Evolutionary conservation across 1,140 invertebrate genomes (phyloP).

Genomic region (Nephotettix cincticeps): DNA sequence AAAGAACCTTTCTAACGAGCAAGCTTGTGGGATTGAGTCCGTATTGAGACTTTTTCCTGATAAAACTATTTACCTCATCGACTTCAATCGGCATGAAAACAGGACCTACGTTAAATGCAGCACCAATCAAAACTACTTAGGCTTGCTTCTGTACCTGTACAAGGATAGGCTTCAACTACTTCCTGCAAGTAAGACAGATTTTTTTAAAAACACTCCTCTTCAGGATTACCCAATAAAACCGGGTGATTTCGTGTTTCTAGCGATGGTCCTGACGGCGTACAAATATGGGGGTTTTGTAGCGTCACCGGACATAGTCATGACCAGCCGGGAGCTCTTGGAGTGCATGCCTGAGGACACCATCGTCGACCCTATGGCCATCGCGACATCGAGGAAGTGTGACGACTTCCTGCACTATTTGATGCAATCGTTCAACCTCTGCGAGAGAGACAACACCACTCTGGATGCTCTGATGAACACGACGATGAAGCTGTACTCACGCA

Average conservation of each 20-base stretch:
- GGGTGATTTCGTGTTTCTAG: not conserved
- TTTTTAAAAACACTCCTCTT: not conserved
- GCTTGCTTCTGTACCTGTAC: not conserved
- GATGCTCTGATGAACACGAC: not conserved
- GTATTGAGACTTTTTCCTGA: constrained; percentile 1
- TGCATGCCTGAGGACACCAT: not conserved
- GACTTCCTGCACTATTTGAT: not conserved
- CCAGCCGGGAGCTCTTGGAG: not conserved
- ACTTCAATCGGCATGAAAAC: not conserved
- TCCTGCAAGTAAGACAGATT: not conserved
- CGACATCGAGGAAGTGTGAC: not conserved
- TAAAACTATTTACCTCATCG: constrained; percentile 3
- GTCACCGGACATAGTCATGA: not conserved
- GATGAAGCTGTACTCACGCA: not conserved
- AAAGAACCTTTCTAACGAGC: not conserved
- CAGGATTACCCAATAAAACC: not conserved
- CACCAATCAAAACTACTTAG: not conserved
- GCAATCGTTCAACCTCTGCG: not conserved
- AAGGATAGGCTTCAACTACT: not conserved
- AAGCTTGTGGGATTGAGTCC: constrained; percentile 1
- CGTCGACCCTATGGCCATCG: not conserved
- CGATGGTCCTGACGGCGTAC: not conserved
- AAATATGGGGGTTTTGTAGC: not conserved
- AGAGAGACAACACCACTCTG: not conserved
- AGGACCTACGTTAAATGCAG: not conserved